Percentiles rank a stretch among this genome's conserved stretches.
Conservation (phyloP, 2,113 vertebrate genomes). For the Nibea coibor region DNA sequence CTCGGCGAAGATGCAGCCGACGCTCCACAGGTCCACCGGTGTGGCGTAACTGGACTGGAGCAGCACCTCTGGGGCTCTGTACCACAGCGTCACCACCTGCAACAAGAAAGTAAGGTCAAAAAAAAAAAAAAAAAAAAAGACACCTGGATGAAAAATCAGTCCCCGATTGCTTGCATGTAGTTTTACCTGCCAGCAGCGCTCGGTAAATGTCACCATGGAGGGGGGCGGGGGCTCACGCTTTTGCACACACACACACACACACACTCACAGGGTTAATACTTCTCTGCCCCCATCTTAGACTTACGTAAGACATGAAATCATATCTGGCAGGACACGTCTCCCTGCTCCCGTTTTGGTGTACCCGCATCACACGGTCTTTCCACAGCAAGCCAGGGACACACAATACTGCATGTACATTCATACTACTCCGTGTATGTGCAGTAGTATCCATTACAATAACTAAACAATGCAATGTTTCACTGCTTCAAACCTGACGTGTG, state of each 20-base stretch:
- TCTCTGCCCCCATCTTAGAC: slow-evolving; percentile 53
- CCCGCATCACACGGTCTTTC: slow-evolving; percentile 70
- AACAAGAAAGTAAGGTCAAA: not conserved
- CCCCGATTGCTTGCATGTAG: not conserved
- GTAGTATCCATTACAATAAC: not conserved
- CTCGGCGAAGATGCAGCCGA: slow-evolving; percentile 98
- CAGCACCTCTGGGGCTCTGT: slow-evolving; percentile 96
- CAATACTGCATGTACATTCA: slow-evolving; percentile 6
- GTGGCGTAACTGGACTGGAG: slow-evolving; percentile 98
- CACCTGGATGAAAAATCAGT: not conserved
- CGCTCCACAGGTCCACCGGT: slow-evolving; percentile 98
- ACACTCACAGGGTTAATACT: slow-evolving; percentile 53
- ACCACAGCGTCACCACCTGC: slow-evolving; percentile 98
- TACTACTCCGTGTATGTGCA: not conserved
- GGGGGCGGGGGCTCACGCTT: not conserved
- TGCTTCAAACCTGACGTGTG: not conserved
- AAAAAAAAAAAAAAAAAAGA: slow-evolving; percentile 7
- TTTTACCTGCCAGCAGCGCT: slow-evolving; percentile 18
- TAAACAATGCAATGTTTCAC: not conserved
- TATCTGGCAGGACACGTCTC: slow-evolving; percentile 74
- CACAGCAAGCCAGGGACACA: slow-evolving; percentile 54
- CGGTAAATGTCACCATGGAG: slow-evolving; percentile 26
- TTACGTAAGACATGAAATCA: slow-evolving; percentile 79
- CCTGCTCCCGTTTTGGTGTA: slow-evolving; percentile 63
- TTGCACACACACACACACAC: not conserved